Percentiles rank a stretch among this genome's conserved stretches.
These are phyloP conservation scores for Eurystomus glaucurus DNA, from an alignment of 2,797 vertebrate species.

Conservation along the genomic window DNA sequence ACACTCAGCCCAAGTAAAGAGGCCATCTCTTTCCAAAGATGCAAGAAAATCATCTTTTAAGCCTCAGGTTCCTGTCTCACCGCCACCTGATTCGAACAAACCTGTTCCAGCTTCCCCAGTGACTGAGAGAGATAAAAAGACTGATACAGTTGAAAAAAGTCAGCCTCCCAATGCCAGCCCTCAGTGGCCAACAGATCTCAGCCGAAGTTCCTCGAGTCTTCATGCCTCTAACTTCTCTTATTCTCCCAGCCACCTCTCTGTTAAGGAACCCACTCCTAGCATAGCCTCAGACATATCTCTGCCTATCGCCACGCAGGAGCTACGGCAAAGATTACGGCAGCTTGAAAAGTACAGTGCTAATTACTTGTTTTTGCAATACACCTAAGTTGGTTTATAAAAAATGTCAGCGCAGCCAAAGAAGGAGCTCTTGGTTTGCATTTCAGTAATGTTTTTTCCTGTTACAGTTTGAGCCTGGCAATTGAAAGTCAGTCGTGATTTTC, in stretches of 20 bases:
- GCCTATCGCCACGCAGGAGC: conserved; percentile 92
- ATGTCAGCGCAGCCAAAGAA: neutral
- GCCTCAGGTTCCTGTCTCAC: conserved; percentile 73
- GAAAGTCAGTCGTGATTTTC: neutral
- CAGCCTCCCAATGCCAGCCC: conserved; percentile 79
- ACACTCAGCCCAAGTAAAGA: conserved; percentile 88
- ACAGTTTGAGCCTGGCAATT: neutral
- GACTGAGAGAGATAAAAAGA: conserved; percentile 72
- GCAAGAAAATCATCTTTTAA: conserved; percentile 78
- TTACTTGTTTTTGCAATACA: neutral
- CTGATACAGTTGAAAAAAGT: conserved; percentile 72
- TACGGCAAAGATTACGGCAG: conserved; percentile 91
- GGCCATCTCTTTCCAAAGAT: conserved; percentile 82
- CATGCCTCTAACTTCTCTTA: conserved; percentile 81
- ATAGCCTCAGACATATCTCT: conserved; percentile 97
- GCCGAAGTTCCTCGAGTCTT: conserved; percentile 88
- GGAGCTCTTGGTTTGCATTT: neutral
- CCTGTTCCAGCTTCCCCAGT: conserved; percentile 75
- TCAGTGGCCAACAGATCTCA: conserved; percentile 79
- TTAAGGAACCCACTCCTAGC: conserved; percentile 96
- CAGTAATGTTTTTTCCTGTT: neutral
- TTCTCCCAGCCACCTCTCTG: conserved; percentile 87
- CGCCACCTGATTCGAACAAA: conserved; percentile 70
- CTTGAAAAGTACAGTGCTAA: conserved; percentile 91
- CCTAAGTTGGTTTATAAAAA: neutral